Evolutionary conservation across 2,888 invertebrate genomes (phyloP), one percentile per base, ranked within the genome.

Genomic region (Corbicula japonica): DNA sequence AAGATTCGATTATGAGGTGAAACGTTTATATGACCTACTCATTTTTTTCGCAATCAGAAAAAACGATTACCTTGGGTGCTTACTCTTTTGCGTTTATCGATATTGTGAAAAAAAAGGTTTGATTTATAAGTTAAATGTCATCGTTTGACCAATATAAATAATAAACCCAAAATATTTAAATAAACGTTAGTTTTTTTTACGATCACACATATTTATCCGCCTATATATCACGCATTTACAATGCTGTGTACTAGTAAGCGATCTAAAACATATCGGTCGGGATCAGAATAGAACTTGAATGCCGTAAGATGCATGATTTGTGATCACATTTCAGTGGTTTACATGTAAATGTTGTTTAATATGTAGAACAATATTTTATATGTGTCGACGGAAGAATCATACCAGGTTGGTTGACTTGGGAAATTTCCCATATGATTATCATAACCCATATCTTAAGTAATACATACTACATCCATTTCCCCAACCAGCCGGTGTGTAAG

Each of bases 401-500:
- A 38, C 41, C 8, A 8, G 18, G 8, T 8, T 38, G 18, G 18
- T 12, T 38, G 10, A 38, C 10, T 12, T 38, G 8, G 41, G 8
- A 12, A 12, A 38, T 38, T 38, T 38, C 18, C 41, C 10, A 38
- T 8, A 52, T 12, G 30, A 28, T 3, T 6, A 4, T 8, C 10
- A n/a, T 18, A 44, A 44, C 6, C 26, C 18, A 18, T 35, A 28
- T 5, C 2, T 8, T n/a, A 56, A 34, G 0, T 26, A 21, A 12
- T 54, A 63, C 63, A 35, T 50, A 63, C 63, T 48, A 21, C 63
- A 63, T n/a, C 69, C 69, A 18, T 44, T 58, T 23, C 60, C 60
- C 21, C 35, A 69, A 6, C 69, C 58, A 12, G 58, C 69, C 10
- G 69, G 34, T 32, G 30, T 46, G 46, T 69, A 69, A 23, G 56